Percentiles rank a stretch among this genome's conserved stretches.
phyloP scores from a whole-genome alignment of 2,888 invertebrate genomes.

The Heliconius charithonia region DNA sequence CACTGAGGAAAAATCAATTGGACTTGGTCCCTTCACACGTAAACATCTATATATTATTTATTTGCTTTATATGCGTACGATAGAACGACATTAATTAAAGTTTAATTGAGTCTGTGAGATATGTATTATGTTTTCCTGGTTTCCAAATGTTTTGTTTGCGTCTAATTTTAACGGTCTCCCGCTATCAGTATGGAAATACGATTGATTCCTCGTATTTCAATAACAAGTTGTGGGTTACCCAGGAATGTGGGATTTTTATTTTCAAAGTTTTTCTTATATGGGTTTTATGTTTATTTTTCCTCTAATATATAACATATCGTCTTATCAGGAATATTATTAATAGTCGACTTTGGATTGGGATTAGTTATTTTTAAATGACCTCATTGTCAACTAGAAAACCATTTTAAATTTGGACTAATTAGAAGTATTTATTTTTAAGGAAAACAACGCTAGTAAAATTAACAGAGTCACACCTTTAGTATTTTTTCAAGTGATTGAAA shows the following conservation, averaged over 20 bases:
- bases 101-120: background rate
- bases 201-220: background rate
- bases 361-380: background rate
- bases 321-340: background rate
- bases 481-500: background rate
- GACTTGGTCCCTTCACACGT: slow-evolving; percentile 33
- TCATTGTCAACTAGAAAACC: no score
- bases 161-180: background rate
- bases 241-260: background rate
- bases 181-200: slow-evolving; percentile 16
- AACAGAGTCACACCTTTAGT: no score
- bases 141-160: slow-evolving; percentile 12
- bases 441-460: no score
- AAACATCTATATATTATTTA: slow-evolving; percentile 13
- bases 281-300: background rate
- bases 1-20: slow-evolving; percentile 39
- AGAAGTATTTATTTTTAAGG: background rate
- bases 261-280: background rate
- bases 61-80: slow-evolving; percentile 13
- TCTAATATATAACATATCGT: background rate
- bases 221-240: background rate
- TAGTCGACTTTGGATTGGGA: background rate
- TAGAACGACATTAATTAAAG: slow-evolving; percentile 24
- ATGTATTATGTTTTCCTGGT: slow-evolving; percentile 14
- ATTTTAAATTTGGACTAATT: background rate